phyloP scores from a whole-genome alignment of 2,797 vertebrate species.

The Molossus molossus region DNA sequence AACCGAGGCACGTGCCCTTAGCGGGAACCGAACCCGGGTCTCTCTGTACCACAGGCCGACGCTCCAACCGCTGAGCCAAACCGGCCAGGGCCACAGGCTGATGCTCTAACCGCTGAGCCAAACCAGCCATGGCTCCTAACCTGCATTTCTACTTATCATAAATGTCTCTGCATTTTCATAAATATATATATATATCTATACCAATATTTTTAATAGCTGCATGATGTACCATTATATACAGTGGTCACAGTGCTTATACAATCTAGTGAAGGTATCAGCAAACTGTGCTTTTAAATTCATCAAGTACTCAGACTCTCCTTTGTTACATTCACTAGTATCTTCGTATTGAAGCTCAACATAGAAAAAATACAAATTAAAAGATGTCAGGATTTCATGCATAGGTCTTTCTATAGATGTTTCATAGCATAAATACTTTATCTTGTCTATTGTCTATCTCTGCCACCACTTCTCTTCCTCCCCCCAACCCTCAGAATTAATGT shows the following conservation, averaged over 20 bases:
- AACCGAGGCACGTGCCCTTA: too few species aligned
- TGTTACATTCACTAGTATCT: neutral
- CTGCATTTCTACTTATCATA: neutral
- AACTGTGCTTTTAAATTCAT: neutral
- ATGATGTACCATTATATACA: neutral
- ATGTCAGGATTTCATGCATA: neutral
- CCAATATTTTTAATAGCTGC: neutral
- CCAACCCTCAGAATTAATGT: neutral
- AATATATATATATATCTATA: neutral
- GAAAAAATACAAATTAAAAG: neutral
- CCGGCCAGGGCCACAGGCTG: too few species aligned
- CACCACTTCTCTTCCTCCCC: neutral
- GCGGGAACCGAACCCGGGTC: too few species aligned
- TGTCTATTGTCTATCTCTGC: neutral
- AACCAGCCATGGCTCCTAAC: neutral
- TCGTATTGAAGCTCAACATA: neutral
- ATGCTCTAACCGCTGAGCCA: too few species aligned
- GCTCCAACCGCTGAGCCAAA: too few species aligned
- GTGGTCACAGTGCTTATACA: neutral
- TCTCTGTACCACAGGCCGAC: too few species aligned
- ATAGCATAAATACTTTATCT: neutral
- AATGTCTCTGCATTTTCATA: conserved; percentile 1
- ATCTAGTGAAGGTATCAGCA: neutral
- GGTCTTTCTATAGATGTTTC: conserved; percentile 2
- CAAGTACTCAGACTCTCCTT: neutral